A percentile compares a stretch with the other conserved stretches of the same genome.
Evolutionary conservation across 2,888 invertebrate genomes (phyloP).

Genomic region (Cryptophagus acutangulus): DNA sequence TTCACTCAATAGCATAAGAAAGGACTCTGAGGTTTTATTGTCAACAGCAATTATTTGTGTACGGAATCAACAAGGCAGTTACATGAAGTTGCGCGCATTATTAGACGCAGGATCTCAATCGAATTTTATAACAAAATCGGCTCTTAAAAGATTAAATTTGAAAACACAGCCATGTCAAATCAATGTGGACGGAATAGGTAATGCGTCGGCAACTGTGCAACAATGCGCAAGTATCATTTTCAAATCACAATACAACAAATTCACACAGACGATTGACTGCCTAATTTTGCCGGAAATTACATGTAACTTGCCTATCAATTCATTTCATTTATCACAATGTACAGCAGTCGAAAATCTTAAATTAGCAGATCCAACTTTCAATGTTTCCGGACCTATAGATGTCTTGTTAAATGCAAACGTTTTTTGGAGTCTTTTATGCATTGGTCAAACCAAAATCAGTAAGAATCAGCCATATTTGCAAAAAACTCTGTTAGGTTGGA

Average conservation of each 20-base stretch:
- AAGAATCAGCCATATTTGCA: constrained; percentile 6
- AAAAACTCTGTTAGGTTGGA: constrained; percentile 8
- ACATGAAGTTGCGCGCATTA: no score
- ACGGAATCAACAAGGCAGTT: no score
- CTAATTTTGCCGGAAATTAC: constrained; percentile 2
- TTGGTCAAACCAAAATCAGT: constrained; percentile 8
- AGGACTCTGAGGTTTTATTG: neutral
- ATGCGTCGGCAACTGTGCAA: neutral
- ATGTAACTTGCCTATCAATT: neutral
- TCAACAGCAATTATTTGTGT: constrained; percentile 4
- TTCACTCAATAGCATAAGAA: no score
- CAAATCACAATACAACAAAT: constrained; percentile 6
- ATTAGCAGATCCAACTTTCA: constrained; percentile 5
- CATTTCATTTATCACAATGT: neutral
- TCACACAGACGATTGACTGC: neutral
- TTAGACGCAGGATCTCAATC: no score
- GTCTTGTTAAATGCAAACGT: no score
- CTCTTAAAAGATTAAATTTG: neutral
- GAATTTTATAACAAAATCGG: no score
- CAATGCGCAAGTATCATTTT: neutral
- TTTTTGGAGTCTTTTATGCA: no score
- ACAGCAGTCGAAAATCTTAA: neutral
- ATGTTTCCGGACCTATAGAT: no score
- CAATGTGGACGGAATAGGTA: neutral
- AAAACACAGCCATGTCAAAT: neutral